Base-by-base conservation (phyloP, 2,888 invertebrate genomes). In the Hydroisotoma schaefferi region DNA sequence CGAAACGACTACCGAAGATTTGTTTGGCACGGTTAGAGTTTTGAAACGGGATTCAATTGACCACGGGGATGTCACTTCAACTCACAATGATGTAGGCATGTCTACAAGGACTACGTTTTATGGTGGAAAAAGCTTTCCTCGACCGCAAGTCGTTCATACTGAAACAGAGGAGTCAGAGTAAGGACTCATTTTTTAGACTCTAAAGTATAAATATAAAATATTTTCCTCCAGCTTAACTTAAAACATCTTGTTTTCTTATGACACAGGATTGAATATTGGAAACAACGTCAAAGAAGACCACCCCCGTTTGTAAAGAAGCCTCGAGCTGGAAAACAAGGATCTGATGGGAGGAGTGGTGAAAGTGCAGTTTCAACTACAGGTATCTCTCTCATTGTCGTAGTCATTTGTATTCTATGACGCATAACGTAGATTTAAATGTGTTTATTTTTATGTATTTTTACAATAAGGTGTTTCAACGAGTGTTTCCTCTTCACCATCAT, bases 121-220 rank as follows among this genome's bases (percentile, higher is more conserved):
- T 37, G 49, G 57, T 43, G 67, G 54, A 28, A 56, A 57, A 55
- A 44, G 48, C 8, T 55, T 59, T 55, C 59, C 60, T 10, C 40
- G 60, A 18, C 60, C 60, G 15, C 56, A 55, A 37, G 43, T 61
- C 37, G 26, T 58, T 10, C 53, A 58, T 54, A 69, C 70, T 12
- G 72, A 72, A 58, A 72, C 72, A n/a, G 72, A 72, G 55, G 72
- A 72, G 53, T 72, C 72, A 5, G 72, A 72, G 70, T 72, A 56
- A 67, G 61, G 5, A 40, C 20, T 40, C 15, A 33, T 10, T 33
- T 33, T 33, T 33, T 33, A 10, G 33, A 38, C 6, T 15, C 6
- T 18, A 10, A 15, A 8, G 6, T 43, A 43, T 6, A 43, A 15
- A 43, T 43, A 18, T 43, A n/a, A 6, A 6, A 15, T 43, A 20